A percentile compares a stretch with the other conserved stretches of the same genome.
phyloP scores from a whole-genome alignment of 92 coral and sea anemone species.

The Porites cylindrica region DNA sequence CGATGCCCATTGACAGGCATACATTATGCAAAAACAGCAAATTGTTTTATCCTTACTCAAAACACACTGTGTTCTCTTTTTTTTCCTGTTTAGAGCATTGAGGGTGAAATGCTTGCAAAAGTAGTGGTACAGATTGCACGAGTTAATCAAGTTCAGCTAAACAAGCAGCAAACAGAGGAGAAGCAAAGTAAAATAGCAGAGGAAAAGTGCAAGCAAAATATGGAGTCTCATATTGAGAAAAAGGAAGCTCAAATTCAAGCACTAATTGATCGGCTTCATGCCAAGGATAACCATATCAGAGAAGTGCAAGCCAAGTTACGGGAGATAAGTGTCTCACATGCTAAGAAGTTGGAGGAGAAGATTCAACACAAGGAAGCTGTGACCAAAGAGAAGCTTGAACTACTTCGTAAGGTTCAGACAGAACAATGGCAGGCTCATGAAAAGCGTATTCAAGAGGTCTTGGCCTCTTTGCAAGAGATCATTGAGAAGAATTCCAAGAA shows the following conservation, averaged over 20 bases:
- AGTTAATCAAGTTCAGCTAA: constrained; percentile 73
- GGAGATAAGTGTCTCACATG: constrained; percentile 72
- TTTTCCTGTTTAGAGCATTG: constrained; percentile 57
- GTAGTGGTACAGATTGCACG: constrained; percentile 71
- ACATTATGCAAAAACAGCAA: no score
- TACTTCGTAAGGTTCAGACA: constrained; percentile 65
- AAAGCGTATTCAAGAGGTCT: constrained; percentile 58
- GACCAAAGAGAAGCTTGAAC: constrained; percentile 72
- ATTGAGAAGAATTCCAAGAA: constrained; percentile 61
- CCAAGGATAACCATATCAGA: constrained; percentile 89
- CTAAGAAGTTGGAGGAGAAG: constrained; percentile 87
- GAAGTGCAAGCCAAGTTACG: constrained; percentile 76
- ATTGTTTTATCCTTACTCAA: no score
- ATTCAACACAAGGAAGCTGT: constrained; percentile 74
- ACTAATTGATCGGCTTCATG: constrained; percentile 76
- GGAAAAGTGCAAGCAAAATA: constrained; percentile 87
- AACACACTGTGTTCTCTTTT: background rate
- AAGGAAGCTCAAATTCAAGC: constrained; percentile 84
- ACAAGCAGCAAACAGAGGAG: constrained; percentile 60
- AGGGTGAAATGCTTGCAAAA: constrained; percentile 63
- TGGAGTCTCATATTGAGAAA: constrained; percentile 78
- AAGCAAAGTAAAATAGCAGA: constrained; percentile 81
- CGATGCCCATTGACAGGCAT: no score
- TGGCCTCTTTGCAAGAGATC: constrained; percentile 59
- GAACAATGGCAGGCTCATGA: constrained; percentile 73